Evolutionary conservation across 2,797 vertebrate species (phyloP).

Genomic region (Taenioides sp.): DNA sequence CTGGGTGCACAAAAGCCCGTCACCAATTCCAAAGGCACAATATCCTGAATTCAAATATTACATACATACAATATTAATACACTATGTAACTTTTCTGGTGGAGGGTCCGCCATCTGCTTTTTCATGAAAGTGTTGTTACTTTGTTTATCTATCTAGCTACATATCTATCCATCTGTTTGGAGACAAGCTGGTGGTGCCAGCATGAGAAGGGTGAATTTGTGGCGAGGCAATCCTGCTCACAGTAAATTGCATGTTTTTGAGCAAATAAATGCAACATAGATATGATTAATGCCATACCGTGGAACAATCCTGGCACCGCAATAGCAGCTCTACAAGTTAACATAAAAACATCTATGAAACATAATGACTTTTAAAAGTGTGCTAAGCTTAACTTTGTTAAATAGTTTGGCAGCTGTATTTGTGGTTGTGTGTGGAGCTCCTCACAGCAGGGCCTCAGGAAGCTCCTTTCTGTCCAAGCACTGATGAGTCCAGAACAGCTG

Average conservation of each 20-base stretch:
- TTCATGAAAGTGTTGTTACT: too few relatives aligned
- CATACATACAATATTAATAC: not conserved
- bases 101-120: too few relatives aligned
- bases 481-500: constrained; percentile 57
- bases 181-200: too few relatives aligned
- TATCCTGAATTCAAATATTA: not conserved
- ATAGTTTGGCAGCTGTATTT: constrained; percentile 22
- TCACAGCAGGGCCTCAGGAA: constrained; percentile 32
- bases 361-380: not conserved
- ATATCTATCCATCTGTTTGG: too few relatives aligned
- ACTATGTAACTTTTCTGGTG: not conserved
- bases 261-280: too few relatives aligned
- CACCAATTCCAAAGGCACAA: not conserved
- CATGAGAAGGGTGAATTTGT: too few relatives aligned
- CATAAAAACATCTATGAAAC: not conserved
- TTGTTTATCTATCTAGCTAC: too few relatives aligned
- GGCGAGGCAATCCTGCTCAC: too few relatives aligned
- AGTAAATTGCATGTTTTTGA: too few relatives aligned
- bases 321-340: too few relatives aligned
- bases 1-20: not conserved
- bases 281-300: too few relatives aligned
- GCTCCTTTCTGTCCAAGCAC: constrained; percentile 29
- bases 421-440: constrained; percentile 17
- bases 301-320: too few relatives aligned
- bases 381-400: not conserved